Evolutionary conservation across 1,140 invertebrate genomes (phyloP).

Genomic region (Pseudomyrmex sp.): DNA sequence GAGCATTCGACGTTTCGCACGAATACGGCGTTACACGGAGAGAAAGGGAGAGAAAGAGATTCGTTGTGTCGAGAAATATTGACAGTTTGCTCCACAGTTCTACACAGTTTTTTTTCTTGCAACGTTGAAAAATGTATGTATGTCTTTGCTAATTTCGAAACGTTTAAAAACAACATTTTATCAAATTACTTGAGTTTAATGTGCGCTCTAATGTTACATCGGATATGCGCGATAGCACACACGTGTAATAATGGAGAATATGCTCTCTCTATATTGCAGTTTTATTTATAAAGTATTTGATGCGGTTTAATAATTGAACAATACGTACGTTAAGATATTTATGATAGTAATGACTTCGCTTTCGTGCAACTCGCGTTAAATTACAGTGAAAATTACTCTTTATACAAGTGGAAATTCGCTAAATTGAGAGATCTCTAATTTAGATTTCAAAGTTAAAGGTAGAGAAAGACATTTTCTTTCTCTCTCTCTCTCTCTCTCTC

Average conservation of each 20-base stretch:
- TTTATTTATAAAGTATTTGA: constrained; percentile 11
- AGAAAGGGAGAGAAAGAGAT: not conserved
- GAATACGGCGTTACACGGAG: constrained; percentile 2
- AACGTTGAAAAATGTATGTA: constrained; percentile 1
- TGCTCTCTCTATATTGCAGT: not conserved
- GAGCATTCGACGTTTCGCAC: not conserved
- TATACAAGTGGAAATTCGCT: constrained; percentile 17
- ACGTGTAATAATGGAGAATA: not conserved
- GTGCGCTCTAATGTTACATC: not conserved
- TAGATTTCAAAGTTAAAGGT: constrained; percentile 43
- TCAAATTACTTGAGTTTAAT: constrained; percentile 8
- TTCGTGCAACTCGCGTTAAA: not conserved
- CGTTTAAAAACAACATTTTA: not conserved
- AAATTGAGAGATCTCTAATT: constrained; percentile 44
- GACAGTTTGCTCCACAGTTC: constrained; percentile 22
- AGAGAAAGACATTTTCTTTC: no score
- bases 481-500: no score
- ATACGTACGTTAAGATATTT: constrained; percentile 6
- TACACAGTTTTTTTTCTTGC: not conserved
- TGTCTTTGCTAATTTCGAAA: not conserved
- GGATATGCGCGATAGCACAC: not conserved
- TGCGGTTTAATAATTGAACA: not conserved
- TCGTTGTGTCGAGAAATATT: constrained; percentile 36
- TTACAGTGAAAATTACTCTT: constrained; percentile 42
- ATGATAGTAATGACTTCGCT: not conserved